Percentiles rank a stretch among this genome's conserved stretches.
These are phyloP conservation scores for Tolmerus cingulatus DNA, from an alignment of 2,888 invertebrate species.

Conservation along the genomic window DNA sequence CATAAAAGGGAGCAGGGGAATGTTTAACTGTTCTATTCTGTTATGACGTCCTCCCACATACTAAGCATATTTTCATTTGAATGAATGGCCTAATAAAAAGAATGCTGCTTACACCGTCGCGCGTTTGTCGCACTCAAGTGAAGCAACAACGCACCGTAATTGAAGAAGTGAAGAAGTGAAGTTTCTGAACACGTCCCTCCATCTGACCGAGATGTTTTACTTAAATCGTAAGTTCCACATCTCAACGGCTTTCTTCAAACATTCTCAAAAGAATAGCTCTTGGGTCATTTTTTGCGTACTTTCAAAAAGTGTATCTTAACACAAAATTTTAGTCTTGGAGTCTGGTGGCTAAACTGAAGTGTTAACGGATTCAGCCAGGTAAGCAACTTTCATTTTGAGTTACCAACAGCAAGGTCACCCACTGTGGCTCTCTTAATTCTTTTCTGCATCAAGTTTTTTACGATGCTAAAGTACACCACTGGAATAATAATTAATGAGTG, in stretches of 20 bases:
- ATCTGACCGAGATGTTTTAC: neutral
- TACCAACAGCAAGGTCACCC: conserved; percentile 2
- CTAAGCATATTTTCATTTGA: neutral
- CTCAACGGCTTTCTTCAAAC: neutral
- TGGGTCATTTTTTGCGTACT: neutral
- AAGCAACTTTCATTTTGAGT: neutral
- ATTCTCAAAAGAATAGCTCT: neutral
- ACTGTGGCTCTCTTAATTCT: neutral
- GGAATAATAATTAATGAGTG: neutral
- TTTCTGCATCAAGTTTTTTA: neutral
- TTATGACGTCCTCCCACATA: neutral
- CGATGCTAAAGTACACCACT: neutral
- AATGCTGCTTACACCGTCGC: neutral
- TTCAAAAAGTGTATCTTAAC: neutral
- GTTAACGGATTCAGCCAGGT: neutral
- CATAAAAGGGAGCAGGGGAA: neutral
- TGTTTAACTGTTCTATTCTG: neutral
- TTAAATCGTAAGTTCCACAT: neutral
- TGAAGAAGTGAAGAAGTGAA: neutral
- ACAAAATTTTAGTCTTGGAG: neutral
- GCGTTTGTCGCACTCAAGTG: neutral
- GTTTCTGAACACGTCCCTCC: neutral
- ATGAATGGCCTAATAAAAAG: neutral
- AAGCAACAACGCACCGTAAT: neutral
- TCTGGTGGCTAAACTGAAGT: neutral